A percentile compares a stretch with the other conserved stretches of the same genome.
Evolutionary conservation across 2,888 invertebrate genomes (phyloP).

Genomic region (Agapostemon virescens): DNA sequence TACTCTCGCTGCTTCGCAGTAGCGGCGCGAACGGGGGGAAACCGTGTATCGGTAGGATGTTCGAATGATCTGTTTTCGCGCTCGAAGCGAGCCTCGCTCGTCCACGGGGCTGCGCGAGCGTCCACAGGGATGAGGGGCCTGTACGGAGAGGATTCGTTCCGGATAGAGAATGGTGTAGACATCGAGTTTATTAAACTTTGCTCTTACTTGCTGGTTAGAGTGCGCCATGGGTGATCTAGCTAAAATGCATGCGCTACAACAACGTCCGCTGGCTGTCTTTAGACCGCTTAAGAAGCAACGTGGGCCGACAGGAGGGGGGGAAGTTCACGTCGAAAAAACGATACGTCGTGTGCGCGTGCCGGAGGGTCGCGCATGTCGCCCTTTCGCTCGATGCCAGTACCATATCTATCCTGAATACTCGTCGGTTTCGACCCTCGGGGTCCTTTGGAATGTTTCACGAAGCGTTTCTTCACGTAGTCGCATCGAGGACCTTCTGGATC

Average conservation of each 20-base stretch:
- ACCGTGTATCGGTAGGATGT: background rate
- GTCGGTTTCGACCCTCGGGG: background rate
- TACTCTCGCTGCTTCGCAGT: background rate
- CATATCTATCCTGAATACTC: background rate
- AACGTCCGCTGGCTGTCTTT: conserved; percentile 69
- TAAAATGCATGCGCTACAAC: conserved; percentile 76
- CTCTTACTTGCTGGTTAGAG: conserved; percentile 65
- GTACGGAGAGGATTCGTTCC: conserved; percentile 4
- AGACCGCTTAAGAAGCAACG: conserved; percentile 64
- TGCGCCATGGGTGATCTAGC: conserved; percentile 67
- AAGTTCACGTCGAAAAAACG: conserved; percentile 9
- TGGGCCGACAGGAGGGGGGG: conserved; percentile 2
- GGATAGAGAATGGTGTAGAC: conserved; percentile 56
- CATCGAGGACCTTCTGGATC: background rate
- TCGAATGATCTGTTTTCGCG: background rate
- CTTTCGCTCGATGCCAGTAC: background rate
- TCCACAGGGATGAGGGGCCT: background rate
- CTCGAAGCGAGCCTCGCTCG: background rate
- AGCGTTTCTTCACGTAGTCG: background rate
- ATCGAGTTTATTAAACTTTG: conserved; percentile 66
- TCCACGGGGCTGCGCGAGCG: background rate
- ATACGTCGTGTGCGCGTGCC: conserved; percentile 9
- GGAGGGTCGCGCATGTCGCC: background rate
- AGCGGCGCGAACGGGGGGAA: background rate
- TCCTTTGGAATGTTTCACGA: background rate